Conservation (phyloP, 1,140 invertebrate genomes). For the Habropoda laboriosa region DNA sequence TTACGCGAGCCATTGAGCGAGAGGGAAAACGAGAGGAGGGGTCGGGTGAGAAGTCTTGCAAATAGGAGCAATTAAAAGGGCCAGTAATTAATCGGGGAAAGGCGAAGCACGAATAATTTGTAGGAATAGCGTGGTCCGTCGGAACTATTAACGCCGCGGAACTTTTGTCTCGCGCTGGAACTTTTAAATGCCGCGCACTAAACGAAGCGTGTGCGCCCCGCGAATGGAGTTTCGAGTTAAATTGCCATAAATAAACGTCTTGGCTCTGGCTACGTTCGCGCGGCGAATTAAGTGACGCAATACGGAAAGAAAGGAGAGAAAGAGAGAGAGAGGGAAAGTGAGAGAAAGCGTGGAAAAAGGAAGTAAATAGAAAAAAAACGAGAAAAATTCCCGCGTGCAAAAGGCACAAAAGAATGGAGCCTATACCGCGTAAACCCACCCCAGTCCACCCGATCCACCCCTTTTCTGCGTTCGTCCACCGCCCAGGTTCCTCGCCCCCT, state of each 20-base stretch:
- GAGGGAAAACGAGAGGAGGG: too few relatives aligned
- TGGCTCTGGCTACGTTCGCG: slow-evolving; percentile 16
- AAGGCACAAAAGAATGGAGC: slow-evolving; percentile 24
- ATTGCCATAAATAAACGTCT: slow-evolving; percentile 52
- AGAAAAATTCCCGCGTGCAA: not conserved
- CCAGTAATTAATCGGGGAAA: slow-evolving; percentile 21
- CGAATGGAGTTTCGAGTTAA: slow-evolving; percentile 45
- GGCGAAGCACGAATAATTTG: slow-evolving; percentile 24
- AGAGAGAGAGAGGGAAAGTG: not conserved
- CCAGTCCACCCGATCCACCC: not conserved
- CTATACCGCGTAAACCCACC: not conserved
- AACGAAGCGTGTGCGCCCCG: slow-evolving; percentile 29
- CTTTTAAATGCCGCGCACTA: slow-evolving; percentile 32
- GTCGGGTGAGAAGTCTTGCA: not conserved
- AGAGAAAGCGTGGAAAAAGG: not conserved
- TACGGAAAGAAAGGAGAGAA: not conserved
- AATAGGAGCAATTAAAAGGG: slow-evolving; percentile 29
- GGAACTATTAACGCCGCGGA: slow-evolving; percentile 14
- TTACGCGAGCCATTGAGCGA: too few relatives aligned
- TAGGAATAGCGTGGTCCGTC: not conserved
- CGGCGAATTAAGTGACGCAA: slow-evolving; percentile 21
- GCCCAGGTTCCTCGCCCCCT: slow-evolving; percentile 33
- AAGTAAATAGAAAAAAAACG: not conserved
- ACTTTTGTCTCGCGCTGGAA: slow-evolving; percentile 34
- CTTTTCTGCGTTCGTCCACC: not conserved